phyloP scores from a whole-genome alignment of 2,113 vertebrate species.

The Ptilorrhoa leucosticta region DNA sequence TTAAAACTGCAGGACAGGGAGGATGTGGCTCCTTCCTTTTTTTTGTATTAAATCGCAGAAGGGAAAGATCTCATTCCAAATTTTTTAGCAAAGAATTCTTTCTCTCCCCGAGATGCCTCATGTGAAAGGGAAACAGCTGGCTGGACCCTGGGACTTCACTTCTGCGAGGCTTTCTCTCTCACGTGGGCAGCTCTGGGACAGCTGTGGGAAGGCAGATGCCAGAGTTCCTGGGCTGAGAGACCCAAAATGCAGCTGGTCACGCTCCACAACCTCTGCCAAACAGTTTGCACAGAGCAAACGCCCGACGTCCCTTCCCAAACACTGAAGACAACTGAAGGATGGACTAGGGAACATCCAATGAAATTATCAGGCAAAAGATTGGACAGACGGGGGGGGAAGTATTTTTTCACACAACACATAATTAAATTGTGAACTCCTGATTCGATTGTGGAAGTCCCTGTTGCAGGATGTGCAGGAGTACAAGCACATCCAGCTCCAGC shows the following conservation, averaged over 20 bases:
- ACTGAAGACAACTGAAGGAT: background rate
- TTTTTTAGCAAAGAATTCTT: background rate
- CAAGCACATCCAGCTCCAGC: background rate
- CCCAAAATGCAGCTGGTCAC: background rate
- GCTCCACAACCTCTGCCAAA: background rate
- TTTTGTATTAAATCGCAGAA: background rate
- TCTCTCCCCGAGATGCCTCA: background rate
- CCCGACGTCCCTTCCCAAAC: background rate
- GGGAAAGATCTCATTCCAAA: background rate
- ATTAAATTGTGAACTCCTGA: background rate
- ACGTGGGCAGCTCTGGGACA: background rate
- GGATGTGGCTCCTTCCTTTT: background rate
- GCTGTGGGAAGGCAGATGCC: constrained; percentile 25
- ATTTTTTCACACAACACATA: background rate
- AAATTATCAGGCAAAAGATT: background rate
- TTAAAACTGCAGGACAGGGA: background rate
- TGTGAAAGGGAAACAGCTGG: background rate
- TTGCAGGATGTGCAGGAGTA: background rate
- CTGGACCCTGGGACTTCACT: background rate
- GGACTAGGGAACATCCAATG: background rate
- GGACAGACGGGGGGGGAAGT: constrained; percentile 15
- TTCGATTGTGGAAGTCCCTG: background rate
- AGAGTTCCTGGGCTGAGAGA: background rate
- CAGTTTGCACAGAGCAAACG: background rate
- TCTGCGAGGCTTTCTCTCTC: background rate